Evolutionary conservation across 2,888 invertebrate genomes (phyloP).

Genomic region (Margaritifera margaritifera): DNA sequence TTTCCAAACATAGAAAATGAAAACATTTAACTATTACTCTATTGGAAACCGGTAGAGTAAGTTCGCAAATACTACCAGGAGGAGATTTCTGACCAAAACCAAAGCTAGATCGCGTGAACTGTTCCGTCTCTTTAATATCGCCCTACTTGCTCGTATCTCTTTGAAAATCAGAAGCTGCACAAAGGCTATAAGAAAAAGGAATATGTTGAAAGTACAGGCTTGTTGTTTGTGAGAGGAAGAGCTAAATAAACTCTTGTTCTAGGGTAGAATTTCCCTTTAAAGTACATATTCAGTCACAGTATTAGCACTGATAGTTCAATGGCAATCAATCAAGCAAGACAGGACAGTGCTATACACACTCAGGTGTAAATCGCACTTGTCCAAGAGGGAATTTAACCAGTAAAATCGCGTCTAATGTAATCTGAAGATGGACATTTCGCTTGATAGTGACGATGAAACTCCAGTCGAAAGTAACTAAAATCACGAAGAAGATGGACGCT

Average conservation of each 20-base stretch:
- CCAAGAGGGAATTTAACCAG: constrained; percentile 78
- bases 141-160: too few species aligned
- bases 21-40: too few species aligned
- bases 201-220: constrained; percentile 61
- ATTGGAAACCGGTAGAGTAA: too few species aligned
- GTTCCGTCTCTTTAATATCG: too few species aligned
- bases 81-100: too few species aligned
- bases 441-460: too few species aligned
- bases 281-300: constrained; percentile 56
- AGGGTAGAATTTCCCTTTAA: constrained; percentile 62
- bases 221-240: constrained; percentile 63
- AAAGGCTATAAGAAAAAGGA: constrained; percentile 49
- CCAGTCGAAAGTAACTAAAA: constrained; percentile 79
- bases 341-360: constrained; percentile 38
- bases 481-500: constrained; percentile 78
- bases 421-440: too few species aligned
- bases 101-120: too few species aligned
- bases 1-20: too few species aligned
- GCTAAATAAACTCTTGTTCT: constrained; percentile 67
- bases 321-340: constrained; percentile 54
- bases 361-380: constrained; percentile 36
- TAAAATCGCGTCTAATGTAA: constrained; percentile 76
- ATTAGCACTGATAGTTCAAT: constrained; percentile 59
- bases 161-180: too few species aligned
- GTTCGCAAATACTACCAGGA: too few species aligned